phyloP scores from a whole-genome alignment of 2,888 invertebrate species.

The Drosophila maculinotata region DNA sequence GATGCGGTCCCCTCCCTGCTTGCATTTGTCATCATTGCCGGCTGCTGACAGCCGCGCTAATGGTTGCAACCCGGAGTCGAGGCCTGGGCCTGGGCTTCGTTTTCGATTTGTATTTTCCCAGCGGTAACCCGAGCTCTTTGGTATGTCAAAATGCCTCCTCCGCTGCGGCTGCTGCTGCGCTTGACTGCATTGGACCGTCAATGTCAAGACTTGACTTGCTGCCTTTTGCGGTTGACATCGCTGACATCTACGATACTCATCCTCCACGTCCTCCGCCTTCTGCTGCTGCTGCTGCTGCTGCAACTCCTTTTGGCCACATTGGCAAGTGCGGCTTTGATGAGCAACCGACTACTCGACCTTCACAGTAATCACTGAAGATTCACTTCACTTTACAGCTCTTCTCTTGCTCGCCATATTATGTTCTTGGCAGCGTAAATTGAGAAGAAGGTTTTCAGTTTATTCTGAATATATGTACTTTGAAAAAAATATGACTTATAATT shows the following conservation, averaged over 20 bases:
- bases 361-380: background rate
- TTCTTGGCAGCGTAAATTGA: slow-evolving; percentile 5
- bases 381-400: background rate
- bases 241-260: slow-evolving; percentile 41
- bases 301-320: slow-evolving; percentile 31
- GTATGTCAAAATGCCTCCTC: slow-evolving; percentile 57
- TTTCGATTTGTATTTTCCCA: slow-evolving; percentile 63
- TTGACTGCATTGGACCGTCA: slow-evolving; percentile 57
- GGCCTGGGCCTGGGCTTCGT: slow-evolving; percentile 19
- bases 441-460: no score
- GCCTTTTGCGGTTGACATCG: slow-evolving; percentile 64
- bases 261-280: no score
- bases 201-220: slow-evolving; percentile 60
- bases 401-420: background rate
- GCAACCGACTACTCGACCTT: slow-evolving; percentile 17
- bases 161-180: slow-evolving; percentile 5
- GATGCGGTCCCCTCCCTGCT: slow-evolving; percentile 13
- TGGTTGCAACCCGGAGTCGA: slow-evolving; percentile 25
- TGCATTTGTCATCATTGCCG: slow-evolving; percentile 38
- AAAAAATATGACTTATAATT: no score
- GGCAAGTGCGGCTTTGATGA: slow-evolving; percentile 41
- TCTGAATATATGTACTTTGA: no score
- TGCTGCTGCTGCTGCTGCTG: slow-evolving; percentile 9
- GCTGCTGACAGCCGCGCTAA: slow-evolving; percentile 65
- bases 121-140: slow-evolving; percentile 69